These are phyloP conservation scores for Platycnemis pennipes DNA, from an alignment of 2,888 invertebrate genomes.

Conservation along the genomic window DNA sequence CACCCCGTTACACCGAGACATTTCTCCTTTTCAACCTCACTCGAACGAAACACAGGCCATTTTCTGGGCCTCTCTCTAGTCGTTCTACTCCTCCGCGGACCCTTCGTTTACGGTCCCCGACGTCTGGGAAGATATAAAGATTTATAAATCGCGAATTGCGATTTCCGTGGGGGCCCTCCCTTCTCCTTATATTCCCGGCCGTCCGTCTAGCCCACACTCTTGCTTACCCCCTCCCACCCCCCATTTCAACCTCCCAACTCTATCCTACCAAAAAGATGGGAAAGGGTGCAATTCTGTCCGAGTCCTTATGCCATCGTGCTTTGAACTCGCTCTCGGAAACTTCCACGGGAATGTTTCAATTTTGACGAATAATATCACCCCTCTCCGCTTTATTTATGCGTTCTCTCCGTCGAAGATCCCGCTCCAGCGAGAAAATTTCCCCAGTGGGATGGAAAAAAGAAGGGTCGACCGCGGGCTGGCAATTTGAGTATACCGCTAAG, in stretches of 20 bases:
- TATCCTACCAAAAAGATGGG: neutral
- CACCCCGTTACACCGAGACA: neutral
- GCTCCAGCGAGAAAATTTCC: neutral
- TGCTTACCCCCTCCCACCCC: neutral
- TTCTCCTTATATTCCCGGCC: neutral
- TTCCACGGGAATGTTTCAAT: conserved; percentile 49
- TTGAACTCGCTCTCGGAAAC: neutral
- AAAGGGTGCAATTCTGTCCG: neutral
- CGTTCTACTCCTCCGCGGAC: neutral
- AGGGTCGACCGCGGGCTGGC: neutral
- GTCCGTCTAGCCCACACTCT: neutral
- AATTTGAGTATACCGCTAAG: neutral
- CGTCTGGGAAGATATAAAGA: conserved; percentile 21
- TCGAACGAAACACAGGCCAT: neutral
- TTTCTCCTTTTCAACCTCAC: neutral
- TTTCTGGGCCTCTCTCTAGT: neutral
- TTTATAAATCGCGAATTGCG: conserved; percentile 41
- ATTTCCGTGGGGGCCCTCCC: neutral
- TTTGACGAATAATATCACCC: conserved; percentile 6
- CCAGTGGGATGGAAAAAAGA: neutral
- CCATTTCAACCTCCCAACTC: neutral
- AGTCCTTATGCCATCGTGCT: too few species aligned
- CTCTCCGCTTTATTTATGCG: neutral
- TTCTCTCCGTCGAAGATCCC: neutral
- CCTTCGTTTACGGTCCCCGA: conserved; percentile 36